Base-by-base conservation (phyloP, 2,888 invertebrate genomes). In the Tromatobia lineatoria region DNA sequence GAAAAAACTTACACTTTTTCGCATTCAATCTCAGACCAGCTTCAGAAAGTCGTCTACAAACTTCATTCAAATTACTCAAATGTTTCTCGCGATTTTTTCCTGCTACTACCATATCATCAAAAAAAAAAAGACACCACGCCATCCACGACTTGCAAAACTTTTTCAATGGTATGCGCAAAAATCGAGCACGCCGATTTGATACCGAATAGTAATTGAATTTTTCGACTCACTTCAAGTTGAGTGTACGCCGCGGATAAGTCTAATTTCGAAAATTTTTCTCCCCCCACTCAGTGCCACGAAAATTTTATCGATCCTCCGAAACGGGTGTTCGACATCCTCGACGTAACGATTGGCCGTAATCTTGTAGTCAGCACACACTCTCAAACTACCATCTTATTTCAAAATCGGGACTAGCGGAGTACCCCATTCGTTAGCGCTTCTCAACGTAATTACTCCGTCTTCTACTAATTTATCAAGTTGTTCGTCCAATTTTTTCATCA, bases 151-250 rank as follows among this genome's bases (percentile, higher is more conserved):
- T 80, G 73, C 20, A 92, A 83, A 38, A 91, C 77, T 25, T 89
- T 87, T 76, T 93, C 92, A 75, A 92, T 87, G 8, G 87, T 85
- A 83, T 87, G 85, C 75, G 92, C 91, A 86, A 92, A 93, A 85
- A 93, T 92, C 13, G 91, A 89, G n/a, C 91, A 90, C 1, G 92
- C 91, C n/a, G 92, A 90, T 42, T 92, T 91, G 0, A 64, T 90
- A 0, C 93, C 93, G 86, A 90, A 92, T 13, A 92, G 90, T n/a
- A 93, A 83, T 71, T 91, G 69, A 52, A 89, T 86, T 88, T 20
- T 85, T 80, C 0, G 87, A 88, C 23, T 89, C 8, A 93, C 75
- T 57, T 87, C 87, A 8, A 93, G 84, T 87, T 93, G 92, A 79
- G 91, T 90, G 78, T 92, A 93, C 0, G 91, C 92, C 57, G 89